Conservation (phyloP, 2,888 invertebrate genomes). For the Neria commutata region DNA sequence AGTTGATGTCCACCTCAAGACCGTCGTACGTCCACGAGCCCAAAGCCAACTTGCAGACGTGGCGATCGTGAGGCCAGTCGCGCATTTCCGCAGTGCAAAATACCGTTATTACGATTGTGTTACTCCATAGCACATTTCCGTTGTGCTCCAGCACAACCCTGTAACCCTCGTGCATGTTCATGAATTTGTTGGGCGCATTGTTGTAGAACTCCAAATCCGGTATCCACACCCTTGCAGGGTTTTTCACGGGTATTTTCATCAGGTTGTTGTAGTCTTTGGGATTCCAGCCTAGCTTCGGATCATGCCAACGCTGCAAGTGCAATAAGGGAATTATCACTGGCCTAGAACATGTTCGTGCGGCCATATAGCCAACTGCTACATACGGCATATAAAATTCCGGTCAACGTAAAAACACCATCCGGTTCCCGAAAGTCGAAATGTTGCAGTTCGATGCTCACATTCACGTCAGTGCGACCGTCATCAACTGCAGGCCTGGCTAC, state of each 20-base stretch:
- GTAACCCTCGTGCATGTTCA: constrained; percentile 35
- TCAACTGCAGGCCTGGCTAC: constrained; percentile 29
- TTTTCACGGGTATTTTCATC: constrained; percentile 66
- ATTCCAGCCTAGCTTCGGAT: constrained; percentile 76
- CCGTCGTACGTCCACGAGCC: constrained; percentile 75
- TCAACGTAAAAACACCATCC: constrained; percentile 36
- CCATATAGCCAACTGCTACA: neutral
- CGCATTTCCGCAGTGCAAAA: constrained; percentile 70
- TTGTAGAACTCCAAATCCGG: constrained; percentile 73
- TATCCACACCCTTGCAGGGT: constrained; percentile 74
- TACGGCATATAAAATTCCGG: constrained; percentile 35
- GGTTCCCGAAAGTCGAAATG: constrained; percentile 34
- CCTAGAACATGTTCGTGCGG: neutral
- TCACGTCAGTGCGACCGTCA: constrained; percentile 22
- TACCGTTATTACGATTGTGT: constrained; percentile 69
- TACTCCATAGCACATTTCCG: constrained; percentile 69
- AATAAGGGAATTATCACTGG: no score
- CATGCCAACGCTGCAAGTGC: constrained; percentile 72
- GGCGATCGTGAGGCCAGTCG: constrained; percentile 77
- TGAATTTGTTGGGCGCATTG: constrained; percentile 66
- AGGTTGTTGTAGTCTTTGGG: constrained; percentile 69
- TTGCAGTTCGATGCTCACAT: constrained; percentile 32
- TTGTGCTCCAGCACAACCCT: constrained; percentile 32
- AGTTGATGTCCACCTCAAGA: constrained; percentile 65
- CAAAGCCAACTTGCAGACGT: constrained; percentile 69